Percentiles rank a stretch among this genome's conserved stretches.
phyloP scores from a whole-genome alignment of 2,113 vertebrate genomes.

The Corapipo altera region DNA sequence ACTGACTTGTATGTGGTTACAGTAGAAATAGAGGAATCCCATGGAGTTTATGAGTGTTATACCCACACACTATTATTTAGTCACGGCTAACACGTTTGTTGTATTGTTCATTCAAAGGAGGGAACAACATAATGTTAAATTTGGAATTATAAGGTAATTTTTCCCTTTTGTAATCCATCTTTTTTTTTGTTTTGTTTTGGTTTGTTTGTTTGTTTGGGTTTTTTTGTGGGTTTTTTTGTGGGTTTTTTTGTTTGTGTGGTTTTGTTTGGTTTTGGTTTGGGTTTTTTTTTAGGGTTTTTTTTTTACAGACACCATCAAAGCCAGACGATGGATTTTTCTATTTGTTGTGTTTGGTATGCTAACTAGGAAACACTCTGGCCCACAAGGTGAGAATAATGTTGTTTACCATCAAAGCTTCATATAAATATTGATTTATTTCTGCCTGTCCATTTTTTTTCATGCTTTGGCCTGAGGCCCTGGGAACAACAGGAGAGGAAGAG shows the following conservation, averaged over 20 bases:
- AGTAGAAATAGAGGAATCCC: not conserved
- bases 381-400: not conserved
- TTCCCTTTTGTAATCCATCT: not conserved
- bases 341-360: not conserved
- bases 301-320: not conserved
- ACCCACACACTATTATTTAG: not conserved
- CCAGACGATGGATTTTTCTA: not conserved
- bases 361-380: not conserved
- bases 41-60: not conserved
- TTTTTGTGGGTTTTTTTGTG: too few relatives aligned
- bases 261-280: too few relatives aligned
- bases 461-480: not conserved
- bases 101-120: not conserved
- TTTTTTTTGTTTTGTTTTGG: not conserved
- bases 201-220: too few relatives aligned
- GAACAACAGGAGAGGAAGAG: not conserved
- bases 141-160: not conserved
- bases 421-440: not conserved
- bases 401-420: not conserved
- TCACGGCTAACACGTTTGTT: not conserved
- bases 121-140: not conserved
- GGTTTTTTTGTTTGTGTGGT: too few relatives aligned
- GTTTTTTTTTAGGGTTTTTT: not conserved
- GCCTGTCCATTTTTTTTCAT: not conserved
- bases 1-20: not conserved